A percentile compares a stretch with the other conserved stretches of the same genome.
phyloP scores from a whole-genome alignment of 2,113 vertebrate species.

The Phodopus roborovskii region DNA sequence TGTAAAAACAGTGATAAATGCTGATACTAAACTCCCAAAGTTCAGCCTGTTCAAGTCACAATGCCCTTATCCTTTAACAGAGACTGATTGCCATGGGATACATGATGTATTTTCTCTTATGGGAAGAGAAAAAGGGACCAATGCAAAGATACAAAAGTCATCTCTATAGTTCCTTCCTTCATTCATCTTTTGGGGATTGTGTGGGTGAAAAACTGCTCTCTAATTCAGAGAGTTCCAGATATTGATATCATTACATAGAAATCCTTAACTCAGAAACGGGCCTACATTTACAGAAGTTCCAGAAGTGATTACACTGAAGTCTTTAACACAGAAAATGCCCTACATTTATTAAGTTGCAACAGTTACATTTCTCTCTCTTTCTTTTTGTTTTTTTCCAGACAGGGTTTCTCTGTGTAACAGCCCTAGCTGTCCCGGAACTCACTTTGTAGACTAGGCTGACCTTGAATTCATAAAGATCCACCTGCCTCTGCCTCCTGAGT shows the following conservation, averaged over 20 bases:
- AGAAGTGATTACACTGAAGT: not conserved
- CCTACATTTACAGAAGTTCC: not conserved
- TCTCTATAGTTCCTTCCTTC: not conserved
- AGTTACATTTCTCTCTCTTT: not conserved
- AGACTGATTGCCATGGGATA: not conserved
- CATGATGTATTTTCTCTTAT: not conserved
- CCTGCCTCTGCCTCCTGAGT: no score
- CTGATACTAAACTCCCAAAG: not conserved
- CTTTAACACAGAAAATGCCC: not conserved
- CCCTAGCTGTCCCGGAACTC: no score
- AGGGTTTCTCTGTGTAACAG: no score
- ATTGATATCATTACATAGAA: not conserved
- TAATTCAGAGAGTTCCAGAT: not conserved
- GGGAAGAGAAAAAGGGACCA: not conserved
- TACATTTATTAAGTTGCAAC: not conserved
- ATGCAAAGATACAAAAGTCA: not conserved
- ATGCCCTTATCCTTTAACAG: not conserved
- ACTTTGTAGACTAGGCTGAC: no score
- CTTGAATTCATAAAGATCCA: no score
- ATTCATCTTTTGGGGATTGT: not conserved
- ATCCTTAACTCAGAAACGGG: not conserved
- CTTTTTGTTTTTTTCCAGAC: no score
- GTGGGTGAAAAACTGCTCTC: not conserved
- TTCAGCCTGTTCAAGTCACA: not conserved
- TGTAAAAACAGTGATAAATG: conserved; percentile 23